Evolutionary conservation across 2,888 invertebrate species (phyloP).

Genomic region (Drosophila paucipuncta): DNA sequence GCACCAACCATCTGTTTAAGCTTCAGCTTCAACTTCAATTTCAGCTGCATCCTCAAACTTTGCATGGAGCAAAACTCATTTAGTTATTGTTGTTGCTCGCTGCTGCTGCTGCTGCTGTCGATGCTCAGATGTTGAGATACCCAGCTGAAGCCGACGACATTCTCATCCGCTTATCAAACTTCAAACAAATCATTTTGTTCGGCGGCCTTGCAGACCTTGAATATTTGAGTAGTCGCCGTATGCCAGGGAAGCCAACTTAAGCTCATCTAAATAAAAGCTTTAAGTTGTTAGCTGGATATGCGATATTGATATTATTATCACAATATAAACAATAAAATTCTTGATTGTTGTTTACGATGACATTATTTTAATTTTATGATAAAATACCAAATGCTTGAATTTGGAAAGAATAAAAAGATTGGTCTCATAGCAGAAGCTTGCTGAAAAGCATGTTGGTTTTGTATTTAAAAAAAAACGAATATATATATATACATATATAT

Average conservation of each 20-base stretch:
- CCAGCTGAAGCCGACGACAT: conserved; percentile 71
- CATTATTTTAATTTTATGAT: no score
- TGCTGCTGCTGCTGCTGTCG: conserved; percentile 38
- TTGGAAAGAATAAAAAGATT: background rate
- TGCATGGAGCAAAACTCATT: conserved; percentile 70
- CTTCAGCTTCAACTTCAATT: conserved; percentile 24
- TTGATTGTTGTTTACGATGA: background rate
- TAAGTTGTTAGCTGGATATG: background rate
- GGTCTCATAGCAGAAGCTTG: background rate
- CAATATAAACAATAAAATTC: no score
- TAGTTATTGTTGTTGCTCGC: conserved; percentile 67
- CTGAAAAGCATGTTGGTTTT: fast-evolving
- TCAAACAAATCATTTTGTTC: conserved; percentile 77
- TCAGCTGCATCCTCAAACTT: conserved; percentile 62
- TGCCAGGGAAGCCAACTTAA: background rate
- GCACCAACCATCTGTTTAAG: conserved; percentile 26
- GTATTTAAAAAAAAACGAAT: background rate
- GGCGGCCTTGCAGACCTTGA: conserved; percentile 57
- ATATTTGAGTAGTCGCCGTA: background rate
- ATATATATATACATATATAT: no score
- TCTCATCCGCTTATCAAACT: conserved; percentile 83
- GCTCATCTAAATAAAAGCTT: background rate
- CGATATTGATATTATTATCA: background rate
- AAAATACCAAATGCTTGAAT: background rate
- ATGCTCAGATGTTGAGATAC: conserved; percentile 57